Conservation (phyloP, 2,113 vertebrate species). For the Elephantulus edwardii region DNA sequence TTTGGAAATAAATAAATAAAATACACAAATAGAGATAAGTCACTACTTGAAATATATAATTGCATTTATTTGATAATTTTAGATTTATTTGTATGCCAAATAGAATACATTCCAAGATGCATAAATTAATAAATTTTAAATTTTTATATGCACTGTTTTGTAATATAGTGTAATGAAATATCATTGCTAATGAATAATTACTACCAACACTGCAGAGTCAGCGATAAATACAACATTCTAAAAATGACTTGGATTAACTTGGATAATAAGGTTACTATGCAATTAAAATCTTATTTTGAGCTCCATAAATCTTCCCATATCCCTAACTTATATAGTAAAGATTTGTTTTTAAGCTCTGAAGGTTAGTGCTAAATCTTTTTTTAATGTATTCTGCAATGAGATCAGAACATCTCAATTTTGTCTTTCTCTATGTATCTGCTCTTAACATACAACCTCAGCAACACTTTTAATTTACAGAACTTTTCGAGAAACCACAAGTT, state of each 20-base stretch:
- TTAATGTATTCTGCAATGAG: constrained; percentile 38
- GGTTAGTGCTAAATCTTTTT: background rate
- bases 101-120: background rate
- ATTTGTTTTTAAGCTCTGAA: constrained; percentile 20
- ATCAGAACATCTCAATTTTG: constrained; percentile 40
- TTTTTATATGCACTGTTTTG: background rate
- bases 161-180: background rate
- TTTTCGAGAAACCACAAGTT: constrained; percentile 59
- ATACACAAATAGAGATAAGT: background rate
- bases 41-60: background rate
- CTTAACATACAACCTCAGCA: constrained; percentile 23
- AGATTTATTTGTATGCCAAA: background rate
- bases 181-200: constrained; percentile 34
- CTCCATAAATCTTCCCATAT: constrained; percentile 46
- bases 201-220: background rate
- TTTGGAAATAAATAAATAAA: no score
- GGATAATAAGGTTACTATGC: constrained; percentile 22
- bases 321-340: constrained; percentile 10
- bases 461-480: constrained; percentile 70
- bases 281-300: constrained; percentile 58
- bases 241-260: constrained; percentile 36
- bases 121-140: background rate
- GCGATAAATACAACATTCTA: constrained; percentile 26
- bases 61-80: constrained; percentile 16
- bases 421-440: background rate